Percentiles rank a stretch among this genome's conserved stretches.
These are phyloP conservation scores for Tanypteryx hageni DNA, from an alignment of 2,888 invertebrate genomes.

Conservation along the genomic window DNA sequence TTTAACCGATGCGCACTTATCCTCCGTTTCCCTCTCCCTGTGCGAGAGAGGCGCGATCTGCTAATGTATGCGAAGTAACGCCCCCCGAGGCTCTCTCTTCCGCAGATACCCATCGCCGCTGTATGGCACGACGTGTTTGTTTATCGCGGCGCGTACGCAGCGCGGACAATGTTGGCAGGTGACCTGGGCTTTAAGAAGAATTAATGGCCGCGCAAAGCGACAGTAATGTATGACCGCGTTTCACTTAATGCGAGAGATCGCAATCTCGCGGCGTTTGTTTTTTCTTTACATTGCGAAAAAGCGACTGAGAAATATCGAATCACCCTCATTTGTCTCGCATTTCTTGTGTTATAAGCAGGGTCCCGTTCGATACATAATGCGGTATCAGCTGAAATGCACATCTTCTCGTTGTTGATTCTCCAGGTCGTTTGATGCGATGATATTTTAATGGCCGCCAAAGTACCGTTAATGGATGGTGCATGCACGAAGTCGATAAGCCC, in stretches of 20 bases:
- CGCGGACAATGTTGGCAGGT: conserved; percentile 26
- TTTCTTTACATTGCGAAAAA: not conserved
- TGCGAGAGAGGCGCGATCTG: conserved; percentile 45
- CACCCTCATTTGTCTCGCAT: not conserved
- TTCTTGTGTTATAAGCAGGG: too few relatives aligned
- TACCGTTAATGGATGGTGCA: too few relatives aligned
- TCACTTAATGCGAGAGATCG: not conserved
- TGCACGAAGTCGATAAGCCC: too few relatives aligned
- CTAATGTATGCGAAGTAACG: conserved; percentile 60
- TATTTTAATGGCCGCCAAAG: too few relatives aligned
- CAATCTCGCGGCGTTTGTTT: not conserved
- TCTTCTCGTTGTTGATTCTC: too few relatives aligned
- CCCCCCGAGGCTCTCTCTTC: not conserved
- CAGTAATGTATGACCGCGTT: conserved; percentile 30
- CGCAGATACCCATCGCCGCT: conserved; percentile 53
- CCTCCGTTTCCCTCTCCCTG: not conserved
- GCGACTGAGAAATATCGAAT: not conserved
- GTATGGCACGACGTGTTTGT: conserved; percentile 59
- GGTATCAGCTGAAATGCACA: too few relatives aligned
- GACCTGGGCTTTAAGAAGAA: conserved; percentile 36
- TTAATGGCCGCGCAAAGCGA: conserved; percentile 36
- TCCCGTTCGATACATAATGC: too few relatives aligned
- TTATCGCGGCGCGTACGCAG: conserved; percentile 23
- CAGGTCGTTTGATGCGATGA: too few relatives aligned
- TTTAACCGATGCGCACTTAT: conserved; percentile 52